Percentiles rank a stretch among this genome's conserved stretches.
Conservation (phyloP, 2,888 invertebrate genomes). For the Nezara viridula region DNA sequence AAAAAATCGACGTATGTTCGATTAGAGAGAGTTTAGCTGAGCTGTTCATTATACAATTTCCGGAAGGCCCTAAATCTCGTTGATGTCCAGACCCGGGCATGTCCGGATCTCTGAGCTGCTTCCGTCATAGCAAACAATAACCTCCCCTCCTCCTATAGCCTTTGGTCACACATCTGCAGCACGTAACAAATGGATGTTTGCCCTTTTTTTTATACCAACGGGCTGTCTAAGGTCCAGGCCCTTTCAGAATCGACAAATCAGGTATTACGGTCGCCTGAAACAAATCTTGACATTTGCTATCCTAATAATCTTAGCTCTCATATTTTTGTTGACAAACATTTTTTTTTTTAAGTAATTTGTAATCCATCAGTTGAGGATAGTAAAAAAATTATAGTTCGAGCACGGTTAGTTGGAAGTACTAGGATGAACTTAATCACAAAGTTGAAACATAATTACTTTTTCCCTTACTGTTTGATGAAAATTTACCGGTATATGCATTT, state of each 20-base stretch:
- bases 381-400: too few relatives aligned
- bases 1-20: background rate
- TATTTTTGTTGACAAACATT: too few relatives aligned
- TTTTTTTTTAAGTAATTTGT: too few relatives aligned
- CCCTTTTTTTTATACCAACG: background rate
- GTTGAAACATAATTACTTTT: too few relatives aligned
- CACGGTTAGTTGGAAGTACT: too few relatives aligned
- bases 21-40: background rate
- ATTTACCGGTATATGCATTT: too few relatives aligned
- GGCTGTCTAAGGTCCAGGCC: background rate
- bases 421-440: too few relatives aligned
- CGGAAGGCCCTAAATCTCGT: constrained; percentile 25
- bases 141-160: background rate
- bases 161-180: background rate
- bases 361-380: too few relatives aligned
- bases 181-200: constrained; percentile 32
- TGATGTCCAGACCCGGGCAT: background rate
- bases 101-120: background rate
- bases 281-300: background rate
- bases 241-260: background rate
- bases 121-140: constrained; percentile 12
- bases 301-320: background rate
- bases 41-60: constrained; percentile 42
- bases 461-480: too few relatives aligned
- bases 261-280: background rate